Percentiles rank a stretch among this genome's conserved stretches.
Conservation (phyloP, 2,888 invertebrate species). For the Coenonympha arcania region DNA sequence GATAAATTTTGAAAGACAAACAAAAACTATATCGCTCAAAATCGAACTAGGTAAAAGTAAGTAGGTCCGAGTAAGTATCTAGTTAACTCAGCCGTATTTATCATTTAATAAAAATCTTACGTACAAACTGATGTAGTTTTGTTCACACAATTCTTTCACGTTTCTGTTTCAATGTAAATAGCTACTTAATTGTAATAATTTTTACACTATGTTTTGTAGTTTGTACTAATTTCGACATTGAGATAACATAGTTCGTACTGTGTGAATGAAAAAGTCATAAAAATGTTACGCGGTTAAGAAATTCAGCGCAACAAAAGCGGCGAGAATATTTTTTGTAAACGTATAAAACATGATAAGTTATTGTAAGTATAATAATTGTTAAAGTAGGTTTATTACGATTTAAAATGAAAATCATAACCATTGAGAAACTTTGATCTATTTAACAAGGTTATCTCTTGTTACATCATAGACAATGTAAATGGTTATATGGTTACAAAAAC, state of each 20-base stretch:
- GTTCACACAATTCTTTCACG: slow-evolving; percentile 27
- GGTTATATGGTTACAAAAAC: no score
- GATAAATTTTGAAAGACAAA: slow-evolving; percentile 9
- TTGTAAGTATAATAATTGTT: no score
- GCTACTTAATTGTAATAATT: no score
- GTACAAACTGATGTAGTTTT: slow-evolving; percentile 2
- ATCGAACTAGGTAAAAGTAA: no score
- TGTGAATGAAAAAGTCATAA: slow-evolving; percentile 24
- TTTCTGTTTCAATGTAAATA: slow-evolving; percentile 17
- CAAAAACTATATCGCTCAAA: slow-evolving; percentile 12
- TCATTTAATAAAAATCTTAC: slow-evolving; percentile 10
- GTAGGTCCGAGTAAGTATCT: no score
- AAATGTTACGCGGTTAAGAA: slow-evolving; percentile 24
- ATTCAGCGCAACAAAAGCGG: slow-evolving; percentile 19
- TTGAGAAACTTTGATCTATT: background rate
- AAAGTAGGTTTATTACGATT: background rate
- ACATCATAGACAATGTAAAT: no score
- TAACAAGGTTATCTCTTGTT: background rate
- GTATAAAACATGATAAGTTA: background rate
- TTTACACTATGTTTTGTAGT: slow-evolving; percentile 22
- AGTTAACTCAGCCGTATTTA: no score
- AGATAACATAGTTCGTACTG: slow-evolving; percentile 13
- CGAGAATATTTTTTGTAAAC: slow-evolving; percentile 9
- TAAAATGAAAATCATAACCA: background rate
- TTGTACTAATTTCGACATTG: slow-evolving; percentile 23